Percentiles rank a stretch among this genome's conserved stretches.
These are phyloP conservation scores for Girardinus metallicus DNA, from an alignment of 2,797 vertebrate genomes.

Conservation along the genomic window DNA sequence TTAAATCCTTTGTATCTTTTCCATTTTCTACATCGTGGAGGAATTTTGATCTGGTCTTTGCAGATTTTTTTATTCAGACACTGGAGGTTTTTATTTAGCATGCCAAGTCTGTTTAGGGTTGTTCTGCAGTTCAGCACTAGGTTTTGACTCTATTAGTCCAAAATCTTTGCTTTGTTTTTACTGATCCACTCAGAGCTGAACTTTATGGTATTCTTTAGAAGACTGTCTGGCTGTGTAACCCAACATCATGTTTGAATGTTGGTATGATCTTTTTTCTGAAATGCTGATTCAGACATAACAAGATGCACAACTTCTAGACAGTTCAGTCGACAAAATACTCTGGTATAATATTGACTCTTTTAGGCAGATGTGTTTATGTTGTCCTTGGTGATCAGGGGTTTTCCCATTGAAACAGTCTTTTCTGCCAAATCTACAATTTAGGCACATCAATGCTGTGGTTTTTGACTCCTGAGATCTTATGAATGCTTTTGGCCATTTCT, in stretches of 20 bases:
- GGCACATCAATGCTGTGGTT: background rate
- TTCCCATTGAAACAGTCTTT: background rate
- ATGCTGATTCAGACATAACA: background rate
- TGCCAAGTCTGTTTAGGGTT: background rate
- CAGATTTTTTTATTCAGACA: background rate
- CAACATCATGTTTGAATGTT: background rate
- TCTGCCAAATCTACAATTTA: background rate
- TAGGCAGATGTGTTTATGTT: background rate
- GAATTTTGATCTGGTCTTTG: background rate
- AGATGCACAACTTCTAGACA: background rate
- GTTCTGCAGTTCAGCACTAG: background rate
- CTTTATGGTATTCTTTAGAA: background rate
- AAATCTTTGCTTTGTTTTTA: background rate
- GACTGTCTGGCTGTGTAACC: background rate
- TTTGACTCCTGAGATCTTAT: background rate
- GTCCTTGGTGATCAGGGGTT: background rate
- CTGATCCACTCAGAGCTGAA: background rate
- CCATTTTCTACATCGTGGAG: background rate
- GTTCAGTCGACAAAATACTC: background rate
- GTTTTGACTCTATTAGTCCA: background rate
- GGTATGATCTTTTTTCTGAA: background rate
- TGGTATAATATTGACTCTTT: background rate
- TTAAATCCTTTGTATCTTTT: no score
- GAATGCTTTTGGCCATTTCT: background rate
- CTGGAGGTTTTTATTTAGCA: background rate